Conservation (phyloP, 2,113 vertebrate genomes). For the Dendrocopos noguchii region DNA sequence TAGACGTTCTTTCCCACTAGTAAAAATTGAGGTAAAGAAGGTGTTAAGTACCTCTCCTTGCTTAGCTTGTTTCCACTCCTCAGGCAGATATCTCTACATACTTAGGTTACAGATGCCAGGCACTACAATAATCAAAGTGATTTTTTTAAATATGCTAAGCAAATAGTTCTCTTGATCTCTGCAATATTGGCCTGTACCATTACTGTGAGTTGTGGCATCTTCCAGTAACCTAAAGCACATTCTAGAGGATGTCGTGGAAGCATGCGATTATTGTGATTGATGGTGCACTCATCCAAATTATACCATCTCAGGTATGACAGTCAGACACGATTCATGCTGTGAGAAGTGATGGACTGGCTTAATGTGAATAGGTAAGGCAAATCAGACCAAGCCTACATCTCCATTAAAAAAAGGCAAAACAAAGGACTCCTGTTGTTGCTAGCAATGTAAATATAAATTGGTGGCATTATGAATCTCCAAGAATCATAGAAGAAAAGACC, state of each 20-base stretch:
- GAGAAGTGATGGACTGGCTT: not conserved
- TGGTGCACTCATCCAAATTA: not conserved
- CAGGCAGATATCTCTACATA: not conserved
- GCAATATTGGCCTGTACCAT: not conserved
- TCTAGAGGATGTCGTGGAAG: not conserved
- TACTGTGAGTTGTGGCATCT: not conserved
- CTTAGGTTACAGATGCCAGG: not conserved
- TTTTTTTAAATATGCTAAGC: not conserved
- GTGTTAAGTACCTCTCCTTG: no score
- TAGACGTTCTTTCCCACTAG: no score
- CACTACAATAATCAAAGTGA: not conserved
- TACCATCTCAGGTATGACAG: not conserved
- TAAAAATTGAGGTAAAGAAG: no score
- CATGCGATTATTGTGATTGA: not conserved
- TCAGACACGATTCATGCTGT: not conserved
- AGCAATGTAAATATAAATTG: not conserved
- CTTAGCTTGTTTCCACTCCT: not conserved
- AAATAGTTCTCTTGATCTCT: not conserved
- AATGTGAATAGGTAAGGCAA: not conserved
- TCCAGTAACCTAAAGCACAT: not conserved
- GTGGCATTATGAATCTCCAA: not conserved
- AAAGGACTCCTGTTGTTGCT: accelerated
- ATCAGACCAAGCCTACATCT: not conserved
- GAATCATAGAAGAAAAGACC: not conserved
- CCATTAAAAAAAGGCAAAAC: not conserved